phyloP scores from a whole-genome alignment of 1,140 invertebrate species.

The Drosophila sucinea region DNA sequence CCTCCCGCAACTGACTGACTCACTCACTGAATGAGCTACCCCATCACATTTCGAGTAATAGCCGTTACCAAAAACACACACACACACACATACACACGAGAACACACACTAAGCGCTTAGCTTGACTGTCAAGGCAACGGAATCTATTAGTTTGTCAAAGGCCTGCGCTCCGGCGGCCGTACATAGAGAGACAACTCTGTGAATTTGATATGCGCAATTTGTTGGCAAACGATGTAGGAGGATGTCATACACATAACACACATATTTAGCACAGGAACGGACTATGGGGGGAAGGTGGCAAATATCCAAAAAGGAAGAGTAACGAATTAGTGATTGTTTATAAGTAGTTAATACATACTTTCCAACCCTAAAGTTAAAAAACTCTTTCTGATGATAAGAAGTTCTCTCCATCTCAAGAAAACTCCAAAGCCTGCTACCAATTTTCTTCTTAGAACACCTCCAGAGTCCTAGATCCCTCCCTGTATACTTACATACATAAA shows the following conservation, averaged over 20 bases:
- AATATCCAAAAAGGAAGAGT: too few relatives aligned
- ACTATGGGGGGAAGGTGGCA: not conserved
- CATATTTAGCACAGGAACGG: not conserved
- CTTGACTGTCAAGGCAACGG: conserved; percentile 52
- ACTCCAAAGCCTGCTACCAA: too few relatives aligned
- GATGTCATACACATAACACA: conserved; percentile 5
- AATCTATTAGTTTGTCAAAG: conserved; percentile 76
- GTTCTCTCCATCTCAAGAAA: too few relatives aligned
- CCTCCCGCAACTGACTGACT: conserved; percentile 1
- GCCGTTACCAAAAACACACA: conserved; percentile 59
- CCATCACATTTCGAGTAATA: conserved; percentile 52
- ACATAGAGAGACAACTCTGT: conserved; percentile 62
- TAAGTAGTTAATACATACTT: too few relatives aligned
- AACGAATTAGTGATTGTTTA: too few relatives aligned
- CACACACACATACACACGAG: conserved; percentile 1
- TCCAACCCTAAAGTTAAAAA: too few relatives aligned
- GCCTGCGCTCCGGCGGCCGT: not conserved
- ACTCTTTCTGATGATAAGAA: too few relatives aligned
- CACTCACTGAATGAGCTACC: conserved; percentile 62
- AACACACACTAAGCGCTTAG: not conserved
- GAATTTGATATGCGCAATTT: conserved; percentile 82
- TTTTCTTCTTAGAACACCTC: not conserved
- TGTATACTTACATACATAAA: conserved; percentile 15
- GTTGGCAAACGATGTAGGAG: conserved; percentile 62
- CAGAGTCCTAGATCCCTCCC: not conserved